phyloP scores from a whole-genome alignment of 1,140 invertebrate species.

The Agrypnia vestita region DNA sequence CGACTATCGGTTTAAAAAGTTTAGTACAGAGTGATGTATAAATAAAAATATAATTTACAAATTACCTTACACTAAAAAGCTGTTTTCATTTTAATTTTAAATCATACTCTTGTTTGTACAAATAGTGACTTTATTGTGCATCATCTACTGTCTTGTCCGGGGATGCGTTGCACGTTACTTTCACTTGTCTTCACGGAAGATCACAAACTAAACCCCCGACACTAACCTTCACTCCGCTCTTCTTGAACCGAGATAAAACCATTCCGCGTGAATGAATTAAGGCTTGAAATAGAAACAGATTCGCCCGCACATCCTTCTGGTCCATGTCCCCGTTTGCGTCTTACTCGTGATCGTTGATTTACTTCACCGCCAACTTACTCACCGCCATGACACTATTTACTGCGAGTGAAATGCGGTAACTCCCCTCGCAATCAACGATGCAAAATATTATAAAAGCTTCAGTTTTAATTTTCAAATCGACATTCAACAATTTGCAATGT shows the following conservation, averaged over 20 bases:
- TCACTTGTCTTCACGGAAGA: slow-evolving; percentile 61
- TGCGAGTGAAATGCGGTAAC: slow-evolving; percentile 14
- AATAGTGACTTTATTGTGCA: slow-evolving; percentile 61
- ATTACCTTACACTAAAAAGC: slow-evolving; percentile 53
- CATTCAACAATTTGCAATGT: slow-evolving; percentile 18
- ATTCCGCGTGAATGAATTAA: slow-evolving; percentile 7
- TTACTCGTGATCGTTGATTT: slow-evolving; percentile 1
- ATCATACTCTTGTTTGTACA: slow-evolving; percentile 58
- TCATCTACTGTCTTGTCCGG: slow-evolving; percentile 44
- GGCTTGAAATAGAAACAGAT: slow-evolving; percentile 12
- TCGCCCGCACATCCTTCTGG: not conserved
- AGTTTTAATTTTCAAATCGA: slow-evolving; percentile 14
- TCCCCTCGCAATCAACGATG: slow-evolving; percentile 13
- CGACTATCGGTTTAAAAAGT: slow-evolving; percentile 37
- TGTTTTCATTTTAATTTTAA: slow-evolving; percentile 41
- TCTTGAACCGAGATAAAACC: not conserved
- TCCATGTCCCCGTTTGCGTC: not conserved
- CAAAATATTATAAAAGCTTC: slow-evolving; percentile 38
- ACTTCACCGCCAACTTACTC: not conserved
- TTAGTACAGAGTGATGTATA: slow-evolving; percentile 42
- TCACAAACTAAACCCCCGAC: slow-evolving; percentile 53
- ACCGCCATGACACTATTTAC: not conserved
- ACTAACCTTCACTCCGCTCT: not conserved
- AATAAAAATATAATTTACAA: slow-evolving; percentile 55
- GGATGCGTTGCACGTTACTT: slow-evolving; percentile 55